A percentile compares a stretch with the other conserved stretches of the same genome.
Conservation (phyloP, 2,797 vertebrate genomes). For the Chaetophractus vellerosus region DNA sequence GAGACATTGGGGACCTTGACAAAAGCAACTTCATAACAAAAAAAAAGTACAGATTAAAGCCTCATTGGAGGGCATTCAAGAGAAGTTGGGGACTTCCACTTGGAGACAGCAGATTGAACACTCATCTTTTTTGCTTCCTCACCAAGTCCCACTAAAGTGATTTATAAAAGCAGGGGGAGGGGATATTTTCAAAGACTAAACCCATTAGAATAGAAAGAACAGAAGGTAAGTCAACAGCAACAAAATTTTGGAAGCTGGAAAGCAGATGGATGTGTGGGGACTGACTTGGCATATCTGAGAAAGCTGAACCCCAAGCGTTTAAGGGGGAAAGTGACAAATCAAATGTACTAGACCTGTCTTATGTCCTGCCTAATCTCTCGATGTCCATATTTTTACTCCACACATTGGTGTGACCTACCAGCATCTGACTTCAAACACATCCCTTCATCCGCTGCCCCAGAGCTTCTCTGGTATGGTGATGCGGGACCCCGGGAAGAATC, state of each 20-base stretch:
- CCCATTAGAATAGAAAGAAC: neutral
- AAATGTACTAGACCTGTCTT: neutral
- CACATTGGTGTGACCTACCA: neutral
- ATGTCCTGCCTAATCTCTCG: neutral
- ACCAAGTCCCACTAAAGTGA: neutral
- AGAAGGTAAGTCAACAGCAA: neutral
- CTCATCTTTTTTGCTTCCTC: neutral
- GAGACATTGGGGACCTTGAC: neutral
- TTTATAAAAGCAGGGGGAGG: neutral
- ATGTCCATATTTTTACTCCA: neutral
- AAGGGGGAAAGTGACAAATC: neutral
- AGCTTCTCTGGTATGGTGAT: neutral
- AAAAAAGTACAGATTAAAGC: neutral
- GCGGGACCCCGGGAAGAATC: neutral
- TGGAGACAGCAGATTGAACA: neutral
- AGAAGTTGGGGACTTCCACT: neutral
- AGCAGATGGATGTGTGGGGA: no score
- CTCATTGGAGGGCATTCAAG: neutral
- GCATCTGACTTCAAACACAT: neutral
- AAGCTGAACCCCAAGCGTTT: neutral
- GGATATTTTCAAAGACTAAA: neutral
- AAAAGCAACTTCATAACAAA: neutral
- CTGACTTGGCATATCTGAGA: neutral
- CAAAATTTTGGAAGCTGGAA: neutral
- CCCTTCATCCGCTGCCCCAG: neutral